phyloP scores from a whole-genome alignment of 2,888 invertebrate genomes.

The Ennomos fuscantarius region DNA sequence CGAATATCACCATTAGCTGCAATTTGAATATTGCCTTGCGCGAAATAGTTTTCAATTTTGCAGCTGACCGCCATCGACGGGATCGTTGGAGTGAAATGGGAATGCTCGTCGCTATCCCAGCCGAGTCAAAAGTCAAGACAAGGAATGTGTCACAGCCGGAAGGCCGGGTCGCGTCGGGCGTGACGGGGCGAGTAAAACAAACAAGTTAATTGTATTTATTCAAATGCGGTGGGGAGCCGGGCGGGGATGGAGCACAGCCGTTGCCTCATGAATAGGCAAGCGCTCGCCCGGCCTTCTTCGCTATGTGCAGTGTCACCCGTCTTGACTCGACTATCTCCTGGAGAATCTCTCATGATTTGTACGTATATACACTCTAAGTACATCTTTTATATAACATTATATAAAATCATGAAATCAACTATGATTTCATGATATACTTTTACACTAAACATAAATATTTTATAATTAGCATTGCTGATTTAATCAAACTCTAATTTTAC shows the following conservation, averaged over 20 bases:
- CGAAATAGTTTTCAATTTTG: constrained; percentile 67
- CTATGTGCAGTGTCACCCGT: constrained; percentile 73
- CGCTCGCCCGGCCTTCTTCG: constrained; percentile 59
- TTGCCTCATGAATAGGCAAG: constrained; percentile 76
- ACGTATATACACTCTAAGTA: constrained; percentile 37
- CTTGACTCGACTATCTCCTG: constrained; percentile 39
- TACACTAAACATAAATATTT: too few relatives aligned
- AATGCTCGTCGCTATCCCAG: constrained; percentile 23
- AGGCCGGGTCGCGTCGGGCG: constrained; percentile 64
- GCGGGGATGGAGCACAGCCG: constrained; percentile 66
- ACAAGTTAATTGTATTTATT: constrained; percentile 86
- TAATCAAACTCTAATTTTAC: too few relatives aligned
- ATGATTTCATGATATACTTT: too few relatives aligned
- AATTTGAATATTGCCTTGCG: constrained; percentile 71
- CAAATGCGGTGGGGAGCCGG: constrained; percentile 69
- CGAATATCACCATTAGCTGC: constrained; percentile 75
- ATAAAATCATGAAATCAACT: not conserved
- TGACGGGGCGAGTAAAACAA: constrained; percentile 77
- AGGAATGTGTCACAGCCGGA: constrained; percentile 64
- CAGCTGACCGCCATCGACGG: constrained; percentile 43
- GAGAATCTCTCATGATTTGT: constrained; percentile 35
- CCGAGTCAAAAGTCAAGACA: constrained; percentile 21
- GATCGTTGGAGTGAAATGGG: constrained; percentile 31
- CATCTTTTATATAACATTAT: constrained; percentile 5
- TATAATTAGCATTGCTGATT: too few relatives aligned